Percentiles rank a stretch among this genome's conserved stretches.
phyloP scores from a whole-genome alignment of 2,888 invertebrate species.

The Rosalia funebris region DNA sequence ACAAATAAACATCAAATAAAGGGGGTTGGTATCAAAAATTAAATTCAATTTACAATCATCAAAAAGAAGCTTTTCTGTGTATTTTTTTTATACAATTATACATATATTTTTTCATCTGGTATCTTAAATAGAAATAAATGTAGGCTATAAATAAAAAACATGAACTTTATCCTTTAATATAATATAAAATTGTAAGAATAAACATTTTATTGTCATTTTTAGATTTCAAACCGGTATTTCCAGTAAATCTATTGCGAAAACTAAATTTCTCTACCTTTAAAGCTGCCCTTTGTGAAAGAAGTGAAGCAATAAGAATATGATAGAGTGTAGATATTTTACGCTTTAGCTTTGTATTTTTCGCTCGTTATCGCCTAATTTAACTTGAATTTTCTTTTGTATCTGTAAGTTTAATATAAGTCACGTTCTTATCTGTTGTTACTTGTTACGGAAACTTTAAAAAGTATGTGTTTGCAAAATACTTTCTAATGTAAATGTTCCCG shows the following conservation, averaged over 20 bases:
- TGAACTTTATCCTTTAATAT: too few relatives aligned
- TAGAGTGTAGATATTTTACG: slow-evolving; percentile 12
- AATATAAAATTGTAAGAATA: too few relatives aligned
- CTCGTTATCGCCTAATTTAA: slow-evolving; percentile 30
- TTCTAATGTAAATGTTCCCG: slow-evolving; percentile 4
- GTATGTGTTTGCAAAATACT: slow-evolving; percentile 21
- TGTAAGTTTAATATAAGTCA: slow-evolving; percentile 30
- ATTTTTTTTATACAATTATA: too few relatives aligned
- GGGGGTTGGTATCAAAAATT: too few relatives aligned
- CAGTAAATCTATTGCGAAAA: neutral
- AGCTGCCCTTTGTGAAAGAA: slow-evolving; percentile 11
- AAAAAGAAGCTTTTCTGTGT: too few relatives aligned
- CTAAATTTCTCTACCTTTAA: neutral
- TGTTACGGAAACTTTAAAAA: slow-evolving; percentile 23
- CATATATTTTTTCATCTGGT: too few relatives aligned
- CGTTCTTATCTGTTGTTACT: slow-evolving; percentile 21
- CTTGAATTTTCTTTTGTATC: slow-evolving; percentile 15
- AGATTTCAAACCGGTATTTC: too few relatives aligned
- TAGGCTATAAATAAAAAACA: too few relatives aligned
- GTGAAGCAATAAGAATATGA: slow-evolving; percentile 1
- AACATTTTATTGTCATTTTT: too few relatives aligned
- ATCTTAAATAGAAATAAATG: too few relatives aligned
- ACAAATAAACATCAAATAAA: too few relatives aligned
- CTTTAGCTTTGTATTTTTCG: slow-evolving; percentile 9
- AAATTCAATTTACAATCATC: too few relatives aligned